Base-by-base conservation (phyloP, 2,797 vertebrate species). In the Pantherophis vulpinus region DNA sequence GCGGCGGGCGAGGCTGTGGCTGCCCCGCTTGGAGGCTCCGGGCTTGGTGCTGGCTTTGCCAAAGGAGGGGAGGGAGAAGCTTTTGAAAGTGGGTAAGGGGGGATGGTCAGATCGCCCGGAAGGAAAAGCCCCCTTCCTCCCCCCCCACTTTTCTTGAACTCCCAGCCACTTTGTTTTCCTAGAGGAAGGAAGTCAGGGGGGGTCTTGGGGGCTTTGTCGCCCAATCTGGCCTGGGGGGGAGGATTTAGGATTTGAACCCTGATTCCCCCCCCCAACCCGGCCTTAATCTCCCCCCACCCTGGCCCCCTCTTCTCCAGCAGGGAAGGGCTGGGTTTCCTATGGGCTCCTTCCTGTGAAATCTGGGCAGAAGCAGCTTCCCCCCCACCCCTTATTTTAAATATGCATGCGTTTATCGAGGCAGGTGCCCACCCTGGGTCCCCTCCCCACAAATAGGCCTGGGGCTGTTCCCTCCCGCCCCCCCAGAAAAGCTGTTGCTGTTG, bases 381-480 rank as follows among this genome's bases (percentile, higher is more conserved):
- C 63, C 3, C 13, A 0, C 12, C 29, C 6, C 29, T 16, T 14
- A 6, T n/a, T 70, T 8, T 0, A 16, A 70, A 3, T 8, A 2
- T 7, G 66, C 13, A 8, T 9, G 20, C 23, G 12, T 56, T 61
- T 47, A 1, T 29, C 14, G 1, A 8, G 55, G 25, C 47, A 47
- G 70, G 61, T 51, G 56, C 60, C 18, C 56, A 14, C 47, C 56
- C n/a, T 32, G 74, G 6, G 51, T 7, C 11, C 70, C 32, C 13
- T 92, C 56, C 58, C 74, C 51, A 42, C n/a, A 16, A 37, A 55
- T 2, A 4, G 37, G 66, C 7, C n/a, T 8, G n/a, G 59, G 25
- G 10, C 27, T 29, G 4, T 4, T 63, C 27, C 11, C 10, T 29
- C 4, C 27, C 60, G n/a, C n/a, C 3, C 60, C 60, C 25, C 16